These are phyloP conservation scores for Leucopternis melanops DNA, from an alignment of 2,113 vertebrate genomes.

Conservation along the genomic window DNA sequence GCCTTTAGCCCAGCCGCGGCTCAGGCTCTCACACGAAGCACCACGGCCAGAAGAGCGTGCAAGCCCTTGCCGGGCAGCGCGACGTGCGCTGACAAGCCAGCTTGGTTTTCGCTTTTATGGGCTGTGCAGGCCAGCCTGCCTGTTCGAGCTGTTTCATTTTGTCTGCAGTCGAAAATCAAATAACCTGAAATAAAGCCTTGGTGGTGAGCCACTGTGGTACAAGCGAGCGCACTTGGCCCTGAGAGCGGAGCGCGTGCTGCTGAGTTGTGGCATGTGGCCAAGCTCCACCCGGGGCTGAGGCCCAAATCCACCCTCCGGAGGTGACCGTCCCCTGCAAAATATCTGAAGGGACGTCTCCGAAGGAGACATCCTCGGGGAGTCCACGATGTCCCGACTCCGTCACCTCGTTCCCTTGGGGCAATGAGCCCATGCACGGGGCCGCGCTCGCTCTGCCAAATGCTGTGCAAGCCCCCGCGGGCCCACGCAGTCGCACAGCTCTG, in stretches of 20 bases:
- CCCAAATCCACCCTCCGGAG: not conserved
- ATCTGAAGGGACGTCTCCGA: not conserved
- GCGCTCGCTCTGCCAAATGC: accelerated
- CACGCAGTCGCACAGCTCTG: not conserved
- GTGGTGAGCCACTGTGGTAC: not conserved
- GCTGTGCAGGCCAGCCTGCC: constrained; percentile 10
- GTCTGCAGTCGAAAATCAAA: constrained; percentile 22
- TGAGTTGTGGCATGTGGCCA: not conserved
- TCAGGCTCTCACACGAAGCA: not conserved
- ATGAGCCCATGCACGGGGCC: accelerated
- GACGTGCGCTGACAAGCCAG: not conserved
- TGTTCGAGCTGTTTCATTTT: constrained; percentile 57
- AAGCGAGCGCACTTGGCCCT: not conserved
- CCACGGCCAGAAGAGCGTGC: not conserved
- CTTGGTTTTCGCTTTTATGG: not conserved
- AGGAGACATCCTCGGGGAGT: not conserved
- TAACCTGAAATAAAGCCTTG: not conserved
- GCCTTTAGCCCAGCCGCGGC: not conserved
- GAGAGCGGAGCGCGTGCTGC: not conserved
- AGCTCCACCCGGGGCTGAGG: not conserved
- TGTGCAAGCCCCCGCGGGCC: not conserved
- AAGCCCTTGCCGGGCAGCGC: not conserved
- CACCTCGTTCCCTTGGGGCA: not conserved
- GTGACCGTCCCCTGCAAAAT: not conserved
- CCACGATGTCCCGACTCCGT: not conserved